phyloP scores from a whole-genome alignment of 2,888 invertebrate species.

The Hylaea fasciaria region DNA sequence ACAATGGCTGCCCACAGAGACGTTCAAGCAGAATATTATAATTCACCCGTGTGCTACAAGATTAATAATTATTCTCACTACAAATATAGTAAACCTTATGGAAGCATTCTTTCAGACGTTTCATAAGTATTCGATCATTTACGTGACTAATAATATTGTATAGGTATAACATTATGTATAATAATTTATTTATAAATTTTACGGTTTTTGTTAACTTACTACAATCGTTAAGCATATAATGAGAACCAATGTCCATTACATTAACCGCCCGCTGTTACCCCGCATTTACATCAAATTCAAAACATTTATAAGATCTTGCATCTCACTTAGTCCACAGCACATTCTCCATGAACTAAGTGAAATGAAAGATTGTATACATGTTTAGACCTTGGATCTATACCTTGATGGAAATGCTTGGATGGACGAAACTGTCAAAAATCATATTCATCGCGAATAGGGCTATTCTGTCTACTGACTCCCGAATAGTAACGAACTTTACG shows the following conservation, averaged over 20 bases:
- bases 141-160: constrained; percentile 75
- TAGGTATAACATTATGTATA: constrained; percentile 78
- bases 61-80: constrained; percentile 62
- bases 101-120: constrained; percentile 78
- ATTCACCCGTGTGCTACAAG: constrained; percentile 56
- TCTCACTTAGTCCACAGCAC: too few species aligned
- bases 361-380: neutral
- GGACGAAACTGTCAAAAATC: constrained; percentile 2
- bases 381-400: neutral
- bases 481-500: neutral
- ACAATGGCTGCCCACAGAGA: constrained; percentile 59
- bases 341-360: too few species aligned
- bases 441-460: neutral
- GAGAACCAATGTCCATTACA: constrained; percentile 13
- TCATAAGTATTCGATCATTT: constrained; percentile 75
- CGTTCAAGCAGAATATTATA: constrained; percentile 49
- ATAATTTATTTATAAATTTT: constrained; percentile 71
- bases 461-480: neutral
- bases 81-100: constrained; percentile 69
- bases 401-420: too few species aligned
- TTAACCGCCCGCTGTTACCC: neutral
- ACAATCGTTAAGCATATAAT: constrained; percentile 53
- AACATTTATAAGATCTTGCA: neutral
- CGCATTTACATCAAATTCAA: neutral
- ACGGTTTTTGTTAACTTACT: constrained; percentile 78